phyloP scores from a whole-genome alignment of 2,888 invertebrate genomes.

The Seira ritae region DNA sequence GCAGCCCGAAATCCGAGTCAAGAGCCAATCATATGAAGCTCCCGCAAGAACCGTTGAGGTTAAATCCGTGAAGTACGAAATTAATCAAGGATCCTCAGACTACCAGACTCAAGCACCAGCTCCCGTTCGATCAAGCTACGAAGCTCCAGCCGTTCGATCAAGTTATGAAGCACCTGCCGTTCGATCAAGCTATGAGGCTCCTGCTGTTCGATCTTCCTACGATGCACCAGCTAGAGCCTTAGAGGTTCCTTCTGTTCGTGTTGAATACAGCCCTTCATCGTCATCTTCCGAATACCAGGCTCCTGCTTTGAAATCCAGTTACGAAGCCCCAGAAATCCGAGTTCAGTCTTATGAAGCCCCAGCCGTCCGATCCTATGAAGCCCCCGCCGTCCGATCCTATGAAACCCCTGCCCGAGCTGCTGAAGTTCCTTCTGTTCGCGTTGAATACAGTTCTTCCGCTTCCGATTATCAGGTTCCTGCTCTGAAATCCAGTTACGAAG shows the following conservation, averaged over 20 bases:
- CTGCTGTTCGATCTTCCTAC: not conserved
- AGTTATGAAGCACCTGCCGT: not conserved
- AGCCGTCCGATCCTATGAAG: not conserved
- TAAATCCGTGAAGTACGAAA: not conserved
- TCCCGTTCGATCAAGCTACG: not conserved
- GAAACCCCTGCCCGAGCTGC: slow-evolving; percentile 17
- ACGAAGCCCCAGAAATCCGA: slow-evolving; percentile 4
- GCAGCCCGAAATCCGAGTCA: slow-evolving; percentile 13
- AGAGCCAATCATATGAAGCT: not conserved
- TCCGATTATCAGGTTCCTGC: slow-evolving; percentile 1
- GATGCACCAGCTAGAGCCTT: not conserved
- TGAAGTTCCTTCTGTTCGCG: slow-evolving; percentile 1
- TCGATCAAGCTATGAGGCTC: not conserved
- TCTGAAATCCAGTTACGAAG: slow-evolving; percentile 4
- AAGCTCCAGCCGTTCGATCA: not conserved
- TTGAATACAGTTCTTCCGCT: not conserved
- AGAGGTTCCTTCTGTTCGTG: not conserved
- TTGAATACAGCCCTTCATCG: not conserved
- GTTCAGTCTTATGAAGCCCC: not conserved
- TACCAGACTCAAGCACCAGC: slow-evolving; percentile 1
- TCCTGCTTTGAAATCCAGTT: not conserved
- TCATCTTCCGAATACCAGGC: slow-evolving; percentile 1
- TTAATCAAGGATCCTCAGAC: not conserved
- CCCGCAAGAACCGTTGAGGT: not conserved
- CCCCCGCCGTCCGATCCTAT: not conserved